Evolutionary conservation across 2,888 invertebrate genomes (phyloP), one percentile per base, ranked within the genome.

Genomic region (Formica aserva): DNA sequence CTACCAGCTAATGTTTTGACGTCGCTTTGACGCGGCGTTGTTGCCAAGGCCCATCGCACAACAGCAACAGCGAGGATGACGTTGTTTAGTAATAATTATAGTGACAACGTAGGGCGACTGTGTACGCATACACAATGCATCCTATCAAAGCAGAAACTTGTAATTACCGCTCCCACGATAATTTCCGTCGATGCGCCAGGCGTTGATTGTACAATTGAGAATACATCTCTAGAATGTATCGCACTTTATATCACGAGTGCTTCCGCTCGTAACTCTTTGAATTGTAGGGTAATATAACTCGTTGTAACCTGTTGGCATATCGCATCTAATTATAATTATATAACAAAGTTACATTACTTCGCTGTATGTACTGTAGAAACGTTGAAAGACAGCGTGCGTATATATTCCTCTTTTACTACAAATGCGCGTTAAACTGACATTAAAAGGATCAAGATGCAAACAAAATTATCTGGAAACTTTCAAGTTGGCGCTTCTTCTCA

Each of bases 81-180:
- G 26, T 80, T 80, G 78, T 80, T 80, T 80, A 80, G 74, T 80
- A 80, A 80, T 80, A 80, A 80, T 80, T 80, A 78, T 72, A 74
- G 78, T 80, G 74, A 80, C 78, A 80, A 80, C 78, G 45, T 60
- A 57, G 69, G 29, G 57, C 78, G 78, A 45, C 9, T 41, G 45
- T 41, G 60, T 41, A 55, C 60, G 74, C 45, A 41, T 26, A 74
- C 60, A 80, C 78, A 80, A 80, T 80, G 78, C 45, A 45, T 80
- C 60, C 78, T 80, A 74, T 80, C 78, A 80, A 80, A 80, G 78
- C 78, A 80, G 78, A 74, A 80, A 80, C 74, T 80, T 74, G 74
- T 80, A 80, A 80, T 80, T 80, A 74, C 75, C 72, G 45, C 60
- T 60, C 45, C 74, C 60, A 48, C 32, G 78, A 80, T 80, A 72